Percentiles rank a stretch among this genome's conserved stretches.
Conservation (phyloP, 2,797 vertebrate species). For the Buphagus erythrorhynchus region DNA sequence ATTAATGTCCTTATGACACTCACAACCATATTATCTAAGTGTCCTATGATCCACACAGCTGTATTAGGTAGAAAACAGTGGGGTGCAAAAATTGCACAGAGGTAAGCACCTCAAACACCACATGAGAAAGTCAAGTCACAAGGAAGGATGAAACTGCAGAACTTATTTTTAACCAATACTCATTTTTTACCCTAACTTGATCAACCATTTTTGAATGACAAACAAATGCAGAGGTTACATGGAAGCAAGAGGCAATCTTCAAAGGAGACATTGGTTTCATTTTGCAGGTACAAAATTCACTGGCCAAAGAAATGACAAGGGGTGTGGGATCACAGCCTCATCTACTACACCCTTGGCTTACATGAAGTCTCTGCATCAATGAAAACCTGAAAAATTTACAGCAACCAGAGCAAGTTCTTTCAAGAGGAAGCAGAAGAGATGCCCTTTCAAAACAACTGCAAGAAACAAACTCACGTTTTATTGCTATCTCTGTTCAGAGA, state of each 20-base stretch:
- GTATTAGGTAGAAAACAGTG: neutral
- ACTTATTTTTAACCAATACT: neutral
- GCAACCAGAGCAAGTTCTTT: neutral
- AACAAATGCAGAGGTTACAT: neutral
- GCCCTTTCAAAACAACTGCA: neutral
- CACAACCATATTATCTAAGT: neutral
- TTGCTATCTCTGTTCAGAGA: conserved; percentile 23
- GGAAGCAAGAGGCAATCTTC: neutral
- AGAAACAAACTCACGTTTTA: conserved; percentile 38
- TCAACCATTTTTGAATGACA: neutral
- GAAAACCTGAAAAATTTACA: neutral
- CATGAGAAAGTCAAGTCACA: neutral
- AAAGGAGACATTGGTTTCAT: neutral
- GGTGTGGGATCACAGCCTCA: neutral
- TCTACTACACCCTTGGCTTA: neutral
- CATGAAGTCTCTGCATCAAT: neutral
- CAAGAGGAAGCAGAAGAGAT: neutral
- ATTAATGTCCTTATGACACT: neutral
- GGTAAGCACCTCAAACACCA: neutral
- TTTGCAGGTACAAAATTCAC: neutral
- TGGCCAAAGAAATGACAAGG: neutral
- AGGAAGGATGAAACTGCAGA: neutral
- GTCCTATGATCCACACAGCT: neutral
- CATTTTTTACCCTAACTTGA: neutral
- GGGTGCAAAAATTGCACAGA: neutral